Conservation (phyloP, 2,113 vertebrate species). For the Caloenas nicobarica region DNA sequence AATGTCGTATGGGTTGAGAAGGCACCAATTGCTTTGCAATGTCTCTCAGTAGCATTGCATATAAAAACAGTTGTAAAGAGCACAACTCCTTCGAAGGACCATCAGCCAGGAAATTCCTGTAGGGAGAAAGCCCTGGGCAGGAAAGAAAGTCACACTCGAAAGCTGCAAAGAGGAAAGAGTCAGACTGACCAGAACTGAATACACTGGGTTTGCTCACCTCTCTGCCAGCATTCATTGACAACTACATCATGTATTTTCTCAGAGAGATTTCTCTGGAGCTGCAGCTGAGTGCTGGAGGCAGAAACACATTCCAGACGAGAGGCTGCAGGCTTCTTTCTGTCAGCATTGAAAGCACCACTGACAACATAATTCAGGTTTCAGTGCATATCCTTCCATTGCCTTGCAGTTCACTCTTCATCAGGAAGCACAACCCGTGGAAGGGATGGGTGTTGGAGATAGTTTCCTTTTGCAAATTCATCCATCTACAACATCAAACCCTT, state of each 20-base stretch:
- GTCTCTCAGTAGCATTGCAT: neutral
- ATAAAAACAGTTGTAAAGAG: neutral
- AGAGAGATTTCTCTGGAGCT: neutral
- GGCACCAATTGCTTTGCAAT: neutral
- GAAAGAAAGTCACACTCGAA: neutral
- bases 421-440: neutral
- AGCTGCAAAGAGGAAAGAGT: fast-evolving
- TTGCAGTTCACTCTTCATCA: conserved; percentile 1
- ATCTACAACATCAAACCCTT: neutral
- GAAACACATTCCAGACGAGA: neutral
- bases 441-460: neutral
- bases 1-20: neutral
- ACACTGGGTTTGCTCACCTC: neutral
- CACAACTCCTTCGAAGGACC: neutral
- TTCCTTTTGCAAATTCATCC: neutral
- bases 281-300: neutral
- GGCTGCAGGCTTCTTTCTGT: neutral
- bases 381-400: neutral
- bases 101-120: neutral
- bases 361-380: neutral
- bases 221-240: neutral
- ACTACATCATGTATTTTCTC: neutral
- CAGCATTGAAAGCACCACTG: neutral
- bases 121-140: neutral
- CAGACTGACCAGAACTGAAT: neutral